These are phyloP conservation scores for Eupelmus urozonus DNA, from an alignment of 2,888 invertebrate species.

Conservation along the genomic window DNA sequence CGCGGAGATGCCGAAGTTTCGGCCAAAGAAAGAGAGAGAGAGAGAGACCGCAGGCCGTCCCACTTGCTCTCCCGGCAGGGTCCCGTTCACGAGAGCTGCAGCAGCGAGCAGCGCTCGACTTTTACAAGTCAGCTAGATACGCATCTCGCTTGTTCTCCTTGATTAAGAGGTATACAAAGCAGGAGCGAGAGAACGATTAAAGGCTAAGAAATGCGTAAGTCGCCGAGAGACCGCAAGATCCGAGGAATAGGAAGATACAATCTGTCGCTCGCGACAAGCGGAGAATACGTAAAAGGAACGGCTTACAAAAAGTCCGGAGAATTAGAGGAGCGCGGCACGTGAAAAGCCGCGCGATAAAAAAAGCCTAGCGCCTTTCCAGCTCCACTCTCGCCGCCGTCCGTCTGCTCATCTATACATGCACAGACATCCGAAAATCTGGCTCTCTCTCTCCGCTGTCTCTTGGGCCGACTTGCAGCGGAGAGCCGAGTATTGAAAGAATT, in stretches of 20 bases:
- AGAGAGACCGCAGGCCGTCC: neutral
- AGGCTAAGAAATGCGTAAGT: neutral
- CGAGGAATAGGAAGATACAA: neutral
- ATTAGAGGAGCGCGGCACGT: slow-evolving; percentile 69
- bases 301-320: slow-evolving; percentile 54
- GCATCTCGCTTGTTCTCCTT: slow-evolving; percentile 7
- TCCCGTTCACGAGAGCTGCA: neutral
- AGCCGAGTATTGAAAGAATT: slow-evolving; percentile 51
- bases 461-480: neutral
- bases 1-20: slow-evolving; percentile 50
- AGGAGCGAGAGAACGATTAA: slow-evolving; percentile 10
- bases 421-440: slow-evolving; percentile 1
- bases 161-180: neutral
- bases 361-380: neutral
- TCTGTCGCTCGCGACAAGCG: slow-evolving; percentile 45
- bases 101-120: neutral
- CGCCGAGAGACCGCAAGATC: neutral
- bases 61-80: slow-evolving; percentile 24
- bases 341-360: slow-evolving; percentile 63
- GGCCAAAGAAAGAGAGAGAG: neutral
- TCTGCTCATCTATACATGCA: slow-evolving; percentile 43
- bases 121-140: slow-evolving; percentile 27
- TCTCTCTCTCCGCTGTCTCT: slow-evolving; percentile 12
- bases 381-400: slow-evolving; percentile 21
- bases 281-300: slow-evolving; percentile 18